Evolutionary conservation across 2,113 vertebrate species (phyloP).

Genomic region (Centropus bengalensis): DNA sequence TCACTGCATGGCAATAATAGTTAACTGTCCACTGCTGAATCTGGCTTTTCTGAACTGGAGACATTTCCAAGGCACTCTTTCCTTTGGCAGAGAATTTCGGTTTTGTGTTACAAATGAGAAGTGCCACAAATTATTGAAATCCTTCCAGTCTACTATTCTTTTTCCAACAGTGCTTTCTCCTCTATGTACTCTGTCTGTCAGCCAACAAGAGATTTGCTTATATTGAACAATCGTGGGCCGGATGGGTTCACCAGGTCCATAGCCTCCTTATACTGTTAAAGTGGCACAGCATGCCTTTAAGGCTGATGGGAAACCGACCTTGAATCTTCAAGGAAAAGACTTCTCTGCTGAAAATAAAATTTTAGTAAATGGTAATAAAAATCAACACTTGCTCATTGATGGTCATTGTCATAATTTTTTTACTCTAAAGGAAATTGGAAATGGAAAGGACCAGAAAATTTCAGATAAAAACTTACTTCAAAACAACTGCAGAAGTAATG

Average conservation of each 20-base stretch:
- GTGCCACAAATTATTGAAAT: not conserved
- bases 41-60: not conserved
- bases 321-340: not conserved
- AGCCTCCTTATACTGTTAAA: not conserved
- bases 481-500: not conserved
- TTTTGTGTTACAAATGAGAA: not conserved
- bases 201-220: not conserved
- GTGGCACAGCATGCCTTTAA: not conserved
- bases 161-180: not conserved
- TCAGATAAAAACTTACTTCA: not conserved
- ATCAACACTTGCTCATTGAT: not conserved
- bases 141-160: not conserved
- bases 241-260: not conserved
- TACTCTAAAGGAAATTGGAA: not conserved
- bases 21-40: not conserved
- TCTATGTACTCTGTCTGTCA: not conserved
- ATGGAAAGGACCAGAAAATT: not conserved
- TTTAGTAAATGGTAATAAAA: not conserved
- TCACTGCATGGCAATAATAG: not conserved
- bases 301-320: not conserved
- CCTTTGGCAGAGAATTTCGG: not conserved
- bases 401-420: not conserved
- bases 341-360: not conserved
- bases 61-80: not conserved
- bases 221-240: not conserved